Percentiles rank a stretch among this genome's conserved stretches.
Conservation (phyloP, 64 coral and sea anemone genomes). For the Anthopleura sola region DNA sequence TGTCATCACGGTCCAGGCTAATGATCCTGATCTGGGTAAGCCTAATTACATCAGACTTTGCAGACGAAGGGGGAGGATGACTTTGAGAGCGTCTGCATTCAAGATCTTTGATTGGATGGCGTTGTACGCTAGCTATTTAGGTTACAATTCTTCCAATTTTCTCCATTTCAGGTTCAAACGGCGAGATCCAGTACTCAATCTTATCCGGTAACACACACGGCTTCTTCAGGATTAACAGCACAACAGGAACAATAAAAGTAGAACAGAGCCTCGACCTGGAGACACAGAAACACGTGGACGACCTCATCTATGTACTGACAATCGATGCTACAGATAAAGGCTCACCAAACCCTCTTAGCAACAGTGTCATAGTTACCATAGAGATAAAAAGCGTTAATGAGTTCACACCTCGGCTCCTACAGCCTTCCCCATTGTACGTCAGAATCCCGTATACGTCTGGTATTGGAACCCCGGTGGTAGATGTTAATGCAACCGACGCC, state of each 20-base stretch:
- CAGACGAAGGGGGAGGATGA: neutral
- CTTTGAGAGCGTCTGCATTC: neutral
- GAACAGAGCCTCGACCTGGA: constrained; percentile 63
- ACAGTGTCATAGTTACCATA: constrained; percentile 41
- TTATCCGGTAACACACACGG: constrained; percentile 51
- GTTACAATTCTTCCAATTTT: neutral
- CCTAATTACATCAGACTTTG: neutral
- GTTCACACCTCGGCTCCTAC: constrained; percentile 48
- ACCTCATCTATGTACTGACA: constrained; percentile 58
- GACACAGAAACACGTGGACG: constrained; percentile 57
- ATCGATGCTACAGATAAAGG: constrained; percentile 52
- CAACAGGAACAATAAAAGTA: constrained; percentile 43
- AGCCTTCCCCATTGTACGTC: constrained; percentile 28
- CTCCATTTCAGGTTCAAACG: constrained; percentile 39
- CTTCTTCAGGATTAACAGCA: constrained; percentile 51
- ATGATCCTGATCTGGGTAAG: constrained; percentile 57
- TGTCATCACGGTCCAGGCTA: constrained; percentile 51
- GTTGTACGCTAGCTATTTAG: too few relatives aligned
- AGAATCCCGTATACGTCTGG: constrained; percentile 32
- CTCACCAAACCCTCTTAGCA: constrained; percentile 37
- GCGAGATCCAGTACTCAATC: constrained; percentile 57
- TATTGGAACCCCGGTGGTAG: constrained; percentile 24
- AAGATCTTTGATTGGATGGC: neutral
- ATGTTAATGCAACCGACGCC: constrained; percentile 51
- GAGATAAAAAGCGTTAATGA: constrained; percentile 66